A percentile compares a stretch with the other conserved stretches of the same genome.
phyloP scores from a whole-genome alignment of 2,888 invertebrate genomes.

The Lysandra bellargus region DNA sequence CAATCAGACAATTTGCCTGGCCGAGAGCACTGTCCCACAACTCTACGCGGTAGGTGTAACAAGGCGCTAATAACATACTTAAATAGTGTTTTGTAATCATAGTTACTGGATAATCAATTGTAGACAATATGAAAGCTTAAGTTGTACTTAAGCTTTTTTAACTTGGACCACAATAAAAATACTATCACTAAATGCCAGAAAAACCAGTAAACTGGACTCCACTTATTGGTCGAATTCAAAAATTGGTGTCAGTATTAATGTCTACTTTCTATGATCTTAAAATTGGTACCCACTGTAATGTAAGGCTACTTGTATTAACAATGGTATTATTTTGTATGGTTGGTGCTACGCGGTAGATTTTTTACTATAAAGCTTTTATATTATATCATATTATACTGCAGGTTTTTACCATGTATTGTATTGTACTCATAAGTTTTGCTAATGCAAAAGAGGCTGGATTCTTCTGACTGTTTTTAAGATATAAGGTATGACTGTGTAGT shows the following conservation, averaged over 20 bases:
- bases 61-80: no score
- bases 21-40: no score
- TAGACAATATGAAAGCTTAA: not conserved
- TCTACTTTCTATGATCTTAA: not conserved
- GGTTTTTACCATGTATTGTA: not conserved
- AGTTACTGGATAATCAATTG: not conserved
- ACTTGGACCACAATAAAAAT: not conserved
- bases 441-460: constrained; percentile 25
- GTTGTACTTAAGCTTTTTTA: not conserved
- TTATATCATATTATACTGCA: constrained; percentile 1
- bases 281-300: constrained; percentile 55
- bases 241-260: not conserved
- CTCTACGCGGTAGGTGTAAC: no score
- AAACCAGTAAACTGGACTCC: not conserved
- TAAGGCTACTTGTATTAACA: constrained; percentile 46
- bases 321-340: constrained; percentile 51
- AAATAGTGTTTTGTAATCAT: not conserved
- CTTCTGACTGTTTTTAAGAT: constrained; percentile 17
- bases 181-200: not conserved
- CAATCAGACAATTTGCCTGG: no score
- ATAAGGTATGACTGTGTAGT: constrained; percentile 14
- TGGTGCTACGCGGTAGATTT: constrained; percentile 57
- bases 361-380: constrained; percentile 30
- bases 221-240: not conserved
- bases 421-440: not conserved